These are phyloP conservation scores for Neodon shergylaensis DNA, from an alignment of 2,113 vertebrate species.

Conservation along the genomic window DNA sequence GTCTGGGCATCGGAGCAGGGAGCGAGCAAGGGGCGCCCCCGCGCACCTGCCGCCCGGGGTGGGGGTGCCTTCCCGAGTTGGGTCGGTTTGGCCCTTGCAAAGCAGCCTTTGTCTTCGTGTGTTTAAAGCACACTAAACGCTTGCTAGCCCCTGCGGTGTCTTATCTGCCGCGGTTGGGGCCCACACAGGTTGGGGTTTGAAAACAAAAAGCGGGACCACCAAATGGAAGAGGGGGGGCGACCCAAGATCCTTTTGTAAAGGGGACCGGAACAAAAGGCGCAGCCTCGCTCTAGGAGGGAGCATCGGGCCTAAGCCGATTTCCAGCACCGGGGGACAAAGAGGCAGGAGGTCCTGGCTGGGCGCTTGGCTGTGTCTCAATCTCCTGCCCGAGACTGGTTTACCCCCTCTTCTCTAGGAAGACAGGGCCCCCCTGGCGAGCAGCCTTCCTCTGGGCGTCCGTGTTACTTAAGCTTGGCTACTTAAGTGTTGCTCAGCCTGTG, in stretches of 20 bases:
- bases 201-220: conserved; percentile 52
- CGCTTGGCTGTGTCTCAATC: background rate
- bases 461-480: background rate
- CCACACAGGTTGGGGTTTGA: conserved; percentile 60
- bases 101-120: conserved; percentile 66
- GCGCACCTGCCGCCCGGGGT: conserved; percentile 53
- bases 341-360: background rate
- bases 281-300: background rate
- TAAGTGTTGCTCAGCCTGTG: conserved; percentile 35
- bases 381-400: background rate
- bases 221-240: background rate
- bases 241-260: conserved; percentile 30
- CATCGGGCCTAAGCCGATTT: conserved; percentile 24
- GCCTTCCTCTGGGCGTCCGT: background rate
- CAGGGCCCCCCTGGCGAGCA: background rate
- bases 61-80: background rate
- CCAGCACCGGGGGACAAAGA: background rate
- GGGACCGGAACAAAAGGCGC: conserved; percentile 44
- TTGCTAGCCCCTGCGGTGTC: conserved; percentile 30
- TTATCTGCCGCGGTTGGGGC: conserved; percentile 44
- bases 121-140: conserved; percentile 31
- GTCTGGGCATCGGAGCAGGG: background rate
- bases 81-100: background rate
- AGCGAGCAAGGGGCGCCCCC: background rate
- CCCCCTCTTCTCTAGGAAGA: background rate